phyloP scores from a whole-genome alignment of 2,113 vertebrate species.

The Mixornis gularis region DNA sequence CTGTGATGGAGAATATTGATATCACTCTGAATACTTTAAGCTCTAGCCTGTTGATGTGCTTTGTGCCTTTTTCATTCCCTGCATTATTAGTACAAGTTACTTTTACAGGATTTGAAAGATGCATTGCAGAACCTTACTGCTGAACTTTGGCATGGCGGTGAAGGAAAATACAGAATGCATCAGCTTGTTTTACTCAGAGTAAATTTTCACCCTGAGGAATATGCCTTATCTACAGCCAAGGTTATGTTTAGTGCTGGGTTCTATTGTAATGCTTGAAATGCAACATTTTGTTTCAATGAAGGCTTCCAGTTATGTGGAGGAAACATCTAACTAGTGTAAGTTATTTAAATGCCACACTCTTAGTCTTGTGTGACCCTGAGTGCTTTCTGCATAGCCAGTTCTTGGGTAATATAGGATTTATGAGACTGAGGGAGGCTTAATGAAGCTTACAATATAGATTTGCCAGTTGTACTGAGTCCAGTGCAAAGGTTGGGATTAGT shows the following conservation, averaged over 20 bases:
- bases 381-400: background rate
- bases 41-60: background rate
- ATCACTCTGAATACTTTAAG: background rate
- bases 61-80: background rate
- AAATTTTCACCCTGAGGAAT: background rate
- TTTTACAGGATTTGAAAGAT: background rate
- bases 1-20: background rate
- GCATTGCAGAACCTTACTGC: background rate
- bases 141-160: background rate
- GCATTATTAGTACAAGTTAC: background rate
- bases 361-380: background rate
- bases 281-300: slow-evolving; percentile 23
- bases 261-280: background rate
- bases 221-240: background rate
- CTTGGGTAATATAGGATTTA: slow-evolving; percentile 2
- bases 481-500: background rate
- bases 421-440: background rate
- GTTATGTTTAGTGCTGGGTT: background rate
- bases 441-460: background rate
- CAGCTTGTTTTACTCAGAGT: slow-evolving; percentile 18
- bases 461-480: slow-evolving; percentile 32
- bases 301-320: background rate
- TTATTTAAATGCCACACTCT: background rate
- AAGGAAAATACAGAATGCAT: background rate
- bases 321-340: slow-evolving; percentile 2